Conservation (phyloP, 2,113 vertebrate species). For the Podilymbus podiceps region DNA sequence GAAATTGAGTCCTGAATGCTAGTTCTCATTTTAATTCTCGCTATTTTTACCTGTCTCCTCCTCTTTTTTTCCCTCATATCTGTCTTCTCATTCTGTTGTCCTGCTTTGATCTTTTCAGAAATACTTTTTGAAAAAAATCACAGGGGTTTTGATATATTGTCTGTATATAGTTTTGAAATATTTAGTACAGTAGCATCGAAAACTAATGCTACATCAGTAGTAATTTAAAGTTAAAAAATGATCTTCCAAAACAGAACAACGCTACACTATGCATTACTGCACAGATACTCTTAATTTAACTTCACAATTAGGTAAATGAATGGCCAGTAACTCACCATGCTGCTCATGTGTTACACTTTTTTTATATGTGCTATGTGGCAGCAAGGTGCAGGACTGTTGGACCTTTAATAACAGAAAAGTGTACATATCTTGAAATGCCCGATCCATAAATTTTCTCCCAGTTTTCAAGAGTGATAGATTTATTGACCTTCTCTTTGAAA, state of each 20-base stretch:
- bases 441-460: background rate
- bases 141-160: background rate
- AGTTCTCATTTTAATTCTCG: background rate
- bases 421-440: background rate
- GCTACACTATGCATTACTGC: background rate
- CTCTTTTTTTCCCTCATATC: background rate
- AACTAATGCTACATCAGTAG: background rate
- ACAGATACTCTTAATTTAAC: background rate
- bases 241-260: background rate
- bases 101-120: background rate
- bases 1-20: background rate
- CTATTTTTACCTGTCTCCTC: background rate
- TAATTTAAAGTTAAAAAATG: background rate
- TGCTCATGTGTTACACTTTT: background rate
- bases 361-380: background rate
- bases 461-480: background rate
- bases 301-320: background rate
- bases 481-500: background rate
- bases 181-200: background rate
- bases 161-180: background rate
- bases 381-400: background rate
- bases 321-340: background rate
- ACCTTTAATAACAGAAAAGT: background rate
- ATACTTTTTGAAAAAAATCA: background rate
- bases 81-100: background rate